These are phyloP conservation scores for Castor canadensis DNA, from an alignment of 2,113 vertebrate species.

Conservation along the genomic window DNA sequence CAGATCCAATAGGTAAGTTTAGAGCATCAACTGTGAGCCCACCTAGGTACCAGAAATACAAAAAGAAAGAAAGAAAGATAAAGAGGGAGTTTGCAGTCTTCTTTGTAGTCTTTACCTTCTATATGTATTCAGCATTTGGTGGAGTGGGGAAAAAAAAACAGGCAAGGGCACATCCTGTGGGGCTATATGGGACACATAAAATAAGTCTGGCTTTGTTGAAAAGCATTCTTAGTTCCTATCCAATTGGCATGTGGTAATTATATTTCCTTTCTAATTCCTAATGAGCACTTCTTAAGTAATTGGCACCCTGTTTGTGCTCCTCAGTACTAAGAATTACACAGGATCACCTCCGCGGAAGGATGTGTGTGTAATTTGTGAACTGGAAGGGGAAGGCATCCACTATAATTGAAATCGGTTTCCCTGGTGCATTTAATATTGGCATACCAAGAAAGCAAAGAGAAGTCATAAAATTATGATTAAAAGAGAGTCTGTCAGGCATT, in stretches of 20 bases:
- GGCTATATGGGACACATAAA: conserved; percentile 54
- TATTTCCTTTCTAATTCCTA: conserved; percentile 77
- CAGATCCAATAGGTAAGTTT: not conserved
- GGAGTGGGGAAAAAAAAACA: not conserved
- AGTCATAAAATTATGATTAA: conserved; percentile 36
- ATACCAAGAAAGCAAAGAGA: conserved; percentile 20
- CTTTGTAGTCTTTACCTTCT: not conserved
- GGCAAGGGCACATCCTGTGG: conserved; percentile 55
- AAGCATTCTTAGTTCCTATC: conserved; percentile 71
- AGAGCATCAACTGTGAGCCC: not conserved
- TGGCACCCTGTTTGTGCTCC: conserved; percentile 67
- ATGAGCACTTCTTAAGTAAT: conserved; percentile 75
- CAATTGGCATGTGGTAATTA: conserved; percentile 76
- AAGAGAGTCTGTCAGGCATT: conserved; percentile 34
- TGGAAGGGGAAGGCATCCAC: conserved; percentile 45
- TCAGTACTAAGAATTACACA: conserved; percentile 63
- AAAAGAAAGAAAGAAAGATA: not conserved
- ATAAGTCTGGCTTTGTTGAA: conserved; percentile 69
- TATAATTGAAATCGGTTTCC: conserved; percentile 66
- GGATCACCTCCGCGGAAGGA: conserved; percentile 52
- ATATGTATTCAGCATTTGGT: not conserved
- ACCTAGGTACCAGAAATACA: not conserved
- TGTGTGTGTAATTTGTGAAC: conserved; percentile 55
- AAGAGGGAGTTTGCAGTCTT: not conserved
- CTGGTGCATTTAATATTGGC: conserved; percentile 49